phyloP scores from a whole-genome alignment of 2,797 vertebrate genomes.

The Pagetopsis macropterus region DNA sequence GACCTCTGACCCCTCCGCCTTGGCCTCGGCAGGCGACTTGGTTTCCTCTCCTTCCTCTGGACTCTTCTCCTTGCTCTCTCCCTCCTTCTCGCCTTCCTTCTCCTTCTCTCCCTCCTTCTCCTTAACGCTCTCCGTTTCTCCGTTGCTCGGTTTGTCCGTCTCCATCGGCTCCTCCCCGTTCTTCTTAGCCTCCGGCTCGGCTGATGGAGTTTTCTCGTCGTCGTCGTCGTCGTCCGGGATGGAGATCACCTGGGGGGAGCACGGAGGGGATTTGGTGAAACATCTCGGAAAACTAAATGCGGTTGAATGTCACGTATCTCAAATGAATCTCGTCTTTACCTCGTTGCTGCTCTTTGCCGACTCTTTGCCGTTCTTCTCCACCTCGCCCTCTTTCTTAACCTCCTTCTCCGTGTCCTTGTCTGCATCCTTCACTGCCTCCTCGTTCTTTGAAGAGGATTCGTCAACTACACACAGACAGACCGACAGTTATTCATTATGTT shows the following conservation, averaged over 20 bases:
- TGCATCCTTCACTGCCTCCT: slow-evolving; percentile 62
- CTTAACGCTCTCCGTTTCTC: slow-evolving; percentile 49
- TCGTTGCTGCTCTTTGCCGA: slow-evolving; percentile 63
- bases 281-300: background rate
- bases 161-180: slow-evolving; percentile 74
- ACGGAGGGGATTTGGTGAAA: background rate
- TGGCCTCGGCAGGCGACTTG: slow-evolving; percentile 61
- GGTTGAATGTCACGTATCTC: rapidly evolving
- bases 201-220: slow-evolving; percentile 49
- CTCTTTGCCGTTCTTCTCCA: slow-evolving; percentile 77
- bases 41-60: slow-evolving; percentile 65
- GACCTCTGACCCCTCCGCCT: slow-evolving; percentile 71
- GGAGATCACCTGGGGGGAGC: slow-evolving; percentile 75
- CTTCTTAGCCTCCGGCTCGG: slow-evolving; percentile 65
- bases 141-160: slow-evolving; percentile 71
- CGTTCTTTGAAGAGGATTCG: slow-evolving; percentile 68
- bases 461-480: slow-evolving; percentile 57
- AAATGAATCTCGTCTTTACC: slow-evolving; percentile 44
- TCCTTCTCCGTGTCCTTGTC: slow-evolving; percentile 79
- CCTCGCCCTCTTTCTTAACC: slow-evolving; percentile 72
- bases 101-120: slow-evolving; percentile 57
- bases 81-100: slow-evolving; percentile 49
- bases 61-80: slow-evolving; percentile 67
- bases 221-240: slow-evolving; percentile 83
- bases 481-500: background rate